Evolutionary conservation across 2,113 vertebrate species (phyloP).

Genomic region (Callipepla squamata): DNA sequence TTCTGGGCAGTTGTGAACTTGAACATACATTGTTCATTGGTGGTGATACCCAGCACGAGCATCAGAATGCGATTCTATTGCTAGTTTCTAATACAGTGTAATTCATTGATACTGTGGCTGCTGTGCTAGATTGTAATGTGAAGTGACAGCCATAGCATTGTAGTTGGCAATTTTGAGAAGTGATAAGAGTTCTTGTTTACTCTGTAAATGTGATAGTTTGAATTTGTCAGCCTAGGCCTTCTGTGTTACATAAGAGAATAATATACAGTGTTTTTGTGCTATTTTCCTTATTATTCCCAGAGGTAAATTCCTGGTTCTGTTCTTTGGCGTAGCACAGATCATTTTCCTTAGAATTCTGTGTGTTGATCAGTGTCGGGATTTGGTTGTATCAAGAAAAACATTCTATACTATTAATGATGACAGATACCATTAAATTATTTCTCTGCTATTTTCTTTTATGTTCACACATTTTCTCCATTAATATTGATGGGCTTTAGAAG

Average conservation of each 20-base stretch:
- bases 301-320: not conserved
- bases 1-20: not conserved
- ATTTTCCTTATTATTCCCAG: conserved; percentile 2
- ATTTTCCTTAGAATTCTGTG: not conserved
- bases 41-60: not conserved
- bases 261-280: not conserved
- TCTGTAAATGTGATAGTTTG: conserved; percentile 27
- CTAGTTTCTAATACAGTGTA: conserved; percentile 18
- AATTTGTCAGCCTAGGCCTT: not conserved
- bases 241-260: not conserved
- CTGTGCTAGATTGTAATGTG: not conserved
- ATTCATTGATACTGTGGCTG: conserved; percentile 43
- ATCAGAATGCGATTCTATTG: conserved; percentile 4
- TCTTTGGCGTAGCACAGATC: not conserved
- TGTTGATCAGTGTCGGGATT: not conserved
- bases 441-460: conserved; percentile 20
- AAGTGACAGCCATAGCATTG: conserved; percentile 55
- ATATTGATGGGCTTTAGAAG: conserved; percentile 28
- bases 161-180: conserved; percentile 19
- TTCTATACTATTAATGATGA: not conserved
- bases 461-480: conserved; percentile 21
- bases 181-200: conserved; percentile 59
- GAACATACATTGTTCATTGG: not conserved
- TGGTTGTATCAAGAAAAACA: not conserved
- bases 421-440: conserved; percentile 42